A percentile compares a stretch with the other conserved stretches of the same genome.
Evolutionary conservation across 1,140 invertebrate genomes (phyloP).

Genomic region (Spodoptera litura): DNA sequence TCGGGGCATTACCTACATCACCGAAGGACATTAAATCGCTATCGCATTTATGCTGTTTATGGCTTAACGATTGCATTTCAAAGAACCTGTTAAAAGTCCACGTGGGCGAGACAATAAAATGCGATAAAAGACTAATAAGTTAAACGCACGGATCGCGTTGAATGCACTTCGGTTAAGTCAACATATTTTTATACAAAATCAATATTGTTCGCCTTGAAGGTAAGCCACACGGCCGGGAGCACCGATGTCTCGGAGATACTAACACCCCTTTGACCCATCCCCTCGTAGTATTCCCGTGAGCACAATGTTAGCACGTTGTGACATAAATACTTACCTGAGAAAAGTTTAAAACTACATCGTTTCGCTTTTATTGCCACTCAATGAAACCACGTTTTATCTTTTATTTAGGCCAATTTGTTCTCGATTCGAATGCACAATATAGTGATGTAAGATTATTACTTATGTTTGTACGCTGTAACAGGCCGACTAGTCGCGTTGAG

Average conservation of each 20-base stretch:
- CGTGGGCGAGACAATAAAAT: neutral
- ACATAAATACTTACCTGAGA: constrained; percentile 79
- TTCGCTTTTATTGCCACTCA: constrained; percentile 72
- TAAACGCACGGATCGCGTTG: constrained; percentile 4
- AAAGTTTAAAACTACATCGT: constrained; percentile 73
- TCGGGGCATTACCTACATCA: too few relatives aligned
- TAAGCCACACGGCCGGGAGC: constrained; percentile 60
- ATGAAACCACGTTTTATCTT: constrained; percentile 47
- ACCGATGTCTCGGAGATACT: constrained; percentile 62
- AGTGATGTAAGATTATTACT: constrained; percentile 19
- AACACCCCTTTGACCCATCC: constrained; percentile 67
- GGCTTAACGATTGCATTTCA: constrained; percentile 9
- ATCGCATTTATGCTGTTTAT: neutral
- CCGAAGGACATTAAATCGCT: neutral
- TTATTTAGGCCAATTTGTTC: constrained; percentile 42
- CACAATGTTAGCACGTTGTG: constrained; percentile 73
- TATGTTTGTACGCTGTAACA: constrained; percentile 26
- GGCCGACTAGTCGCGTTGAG: constrained; percentile 3
- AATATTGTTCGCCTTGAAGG: constrained; percentile 67
- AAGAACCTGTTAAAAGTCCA: constrained; percentile 1
- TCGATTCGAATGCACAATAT: constrained; percentile 1
- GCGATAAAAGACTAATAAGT: constrained; percentile 27
- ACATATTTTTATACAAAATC: constrained; percentile 66
- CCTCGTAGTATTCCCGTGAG: constrained; percentile 66
- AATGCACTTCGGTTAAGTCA: constrained; percentile 23